Evolutionary conservation across 1,140 invertebrate species (phyloP), one percentile per base, ranked within the genome.

Genomic region (Dolichoris vasculosae): DNA sequence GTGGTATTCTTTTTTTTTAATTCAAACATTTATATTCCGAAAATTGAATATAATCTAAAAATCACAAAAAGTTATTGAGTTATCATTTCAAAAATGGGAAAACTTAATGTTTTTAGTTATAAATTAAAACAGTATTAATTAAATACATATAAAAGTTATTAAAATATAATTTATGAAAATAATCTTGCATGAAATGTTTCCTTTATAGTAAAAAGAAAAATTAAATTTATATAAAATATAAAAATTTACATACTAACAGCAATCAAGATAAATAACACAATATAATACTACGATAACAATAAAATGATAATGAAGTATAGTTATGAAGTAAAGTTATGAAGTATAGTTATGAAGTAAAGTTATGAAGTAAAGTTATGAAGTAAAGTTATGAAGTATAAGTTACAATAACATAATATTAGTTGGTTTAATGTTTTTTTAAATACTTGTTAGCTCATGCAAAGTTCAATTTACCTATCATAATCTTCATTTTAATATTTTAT

Each of bases 211-310:
- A 40, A 40, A 40, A 38, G 67, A 0, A 71, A 71, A 71, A 71
- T 64, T 38, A 71, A 71, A 71, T 64, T 38, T 38, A 69, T 69
- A 69, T 13, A 38, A 69, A 69, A 69, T 38, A 32, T 3, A 69
- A 11, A 11, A 6, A 71, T 71, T 40, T 71, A 20, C 67, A 40
- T 40, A 40, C 38, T 71, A 8, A n/a, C 67, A 30, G 15, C 38
- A n/a, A 71, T 71, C 35, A 23, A 71, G 13, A 71, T 71, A 71
- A 71, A 71, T n/a, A 71, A 13, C 26, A 26, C 40, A 40, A 71
- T 71, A 71, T 11, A 71, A 71, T 73, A 26, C 69, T n/a, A 9
- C 35, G 11, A 73, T 73, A 73, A 73, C 43, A 43, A 43, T 73
- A 43, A 73, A 23, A 35, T 40, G 23, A 69, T 38, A 69, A 69